Evolutionary conservation across 2,113 vertebrate genomes (phyloP), one percentile per base, ranked within the genome.

Genomic region (Peromyscus leucopus): DNA sequence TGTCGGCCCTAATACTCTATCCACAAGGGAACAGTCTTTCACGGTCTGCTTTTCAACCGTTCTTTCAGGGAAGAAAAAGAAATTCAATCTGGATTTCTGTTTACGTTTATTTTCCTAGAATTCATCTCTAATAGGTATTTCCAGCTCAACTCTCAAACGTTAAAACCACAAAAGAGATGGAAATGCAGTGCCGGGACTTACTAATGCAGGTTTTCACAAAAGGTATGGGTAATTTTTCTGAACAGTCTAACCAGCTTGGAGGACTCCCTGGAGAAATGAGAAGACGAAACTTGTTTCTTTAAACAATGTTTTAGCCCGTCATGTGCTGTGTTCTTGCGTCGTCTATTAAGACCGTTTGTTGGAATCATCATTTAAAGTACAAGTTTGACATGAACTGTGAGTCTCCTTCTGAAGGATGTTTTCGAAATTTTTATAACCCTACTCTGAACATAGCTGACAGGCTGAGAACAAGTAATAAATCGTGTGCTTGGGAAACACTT

Each of bases 51-150:
- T 96, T 71, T 75, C 91, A 82, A 96, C n/a, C 79, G 24, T 96
- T 84, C 82, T 97, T 95, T 22, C 79, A 33, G 74, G 95, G 42
- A 86, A 90, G 55, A 97, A 93, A 98, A 96, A 83, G 87, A 97
- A 96, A 90, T 95, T 93, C 46, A 96, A 76, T 19, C 91, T 96
- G 93, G 94, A 67, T 82, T 97, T 96, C 69, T 98, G 69, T 94
- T 96, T 87, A 84, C 48, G 95, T 84, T 95, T 46, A n/a, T 97
- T 96, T 95, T 24, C 46, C 80, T 96, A 67, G 89, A 97, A 86
- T 97, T 96, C 90, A 46, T 93, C 84, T 96, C 61, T 82, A 96
- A 96, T 71, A 57, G 75, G 71, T 86, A 95, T 94, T 90, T 94
- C 51, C 94, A 95, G 39, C 65, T 90, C 3, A 33, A 72, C 11